Evolutionary conservation across 92 coral and sea anemone genomes (phyloP), one percentile per base, ranked within the genome.

Genomic region (Paragorgia papillata): DNA sequence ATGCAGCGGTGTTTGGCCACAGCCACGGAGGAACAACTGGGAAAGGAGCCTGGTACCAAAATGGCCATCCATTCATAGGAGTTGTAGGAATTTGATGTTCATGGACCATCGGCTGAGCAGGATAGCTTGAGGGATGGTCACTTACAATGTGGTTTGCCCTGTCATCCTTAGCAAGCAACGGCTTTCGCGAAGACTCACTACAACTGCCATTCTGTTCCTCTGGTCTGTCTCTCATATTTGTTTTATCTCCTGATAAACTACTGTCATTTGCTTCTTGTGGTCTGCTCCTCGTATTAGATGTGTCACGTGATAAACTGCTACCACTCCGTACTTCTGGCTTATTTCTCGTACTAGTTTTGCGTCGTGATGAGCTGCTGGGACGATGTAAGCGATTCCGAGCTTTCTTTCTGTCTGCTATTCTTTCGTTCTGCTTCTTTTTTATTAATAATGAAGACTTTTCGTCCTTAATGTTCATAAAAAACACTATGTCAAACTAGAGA

Each of bases 11-110:
- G 78, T 71, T 71, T 31, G 62, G 53, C 78, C 49, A 53, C 7
- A 71, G 9, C 78, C 78, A 71, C 9, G 58, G 58, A 29, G 75
- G 59, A 71, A 64, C 62, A 0, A 41, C 22, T 0, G 78, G 19
- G 12, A 51, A 55, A 9, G 78, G 40, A 48, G 78, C 61, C 33
- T 71, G 57, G 50, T 30, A 71, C 78, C 78, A 71, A 29, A 71
- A 7, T 30, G 78, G 78, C 78, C 78, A 71, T 29, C 49, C 64
- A 12, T 56, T 46, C 53, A 46, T 46, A 13, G 75, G 20, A 22
- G n/a, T 32, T 37, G 53, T 37, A 7, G 75, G 75, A 44, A 48
- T 27, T n/a, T 68, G 75, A 68, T 31, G 35, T 20, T 43, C 56
- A 7, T 15, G 22, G 58, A 49, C 40, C 0, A 44, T 0, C 54